These are phyloP conservation scores for Chaetodon auriga DNA, from an alignment of 2,113 vertebrate species.

Conservation along the genomic window DNA sequence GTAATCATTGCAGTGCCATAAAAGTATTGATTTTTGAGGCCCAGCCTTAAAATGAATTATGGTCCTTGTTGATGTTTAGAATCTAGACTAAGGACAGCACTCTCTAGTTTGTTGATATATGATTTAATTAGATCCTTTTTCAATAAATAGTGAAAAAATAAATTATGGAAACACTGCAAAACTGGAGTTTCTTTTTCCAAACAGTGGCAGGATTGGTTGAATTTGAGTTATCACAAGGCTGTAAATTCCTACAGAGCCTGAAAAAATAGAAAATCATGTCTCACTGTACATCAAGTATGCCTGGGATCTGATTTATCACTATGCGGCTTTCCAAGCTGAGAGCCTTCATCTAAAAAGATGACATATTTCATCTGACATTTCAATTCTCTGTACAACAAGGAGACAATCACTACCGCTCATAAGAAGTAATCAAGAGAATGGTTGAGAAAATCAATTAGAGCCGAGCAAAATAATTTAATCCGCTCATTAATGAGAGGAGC, in stretches of 20 bases:
- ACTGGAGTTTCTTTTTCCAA: background rate
- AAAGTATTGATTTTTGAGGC: background rate
- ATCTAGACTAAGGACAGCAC: background rate
- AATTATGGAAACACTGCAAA: background rate
- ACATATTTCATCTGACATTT: conserved; percentile 60
- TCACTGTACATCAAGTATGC: background rate
- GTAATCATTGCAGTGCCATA: background rate
- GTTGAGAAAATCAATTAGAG: conserved; percentile 76
- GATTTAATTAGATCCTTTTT: background rate
- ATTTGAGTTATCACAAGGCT: conserved; percentile 24
- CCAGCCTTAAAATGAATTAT: background rate
- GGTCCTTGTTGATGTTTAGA: background rate
- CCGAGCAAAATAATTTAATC: conserved; percentile 67
- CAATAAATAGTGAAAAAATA: background rate
- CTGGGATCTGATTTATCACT: conserved; percentile 38
- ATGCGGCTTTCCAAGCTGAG: conserved; percentile 1
- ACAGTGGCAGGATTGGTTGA: background rate
- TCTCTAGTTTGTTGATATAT: background rate
- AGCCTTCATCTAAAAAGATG: conserved; percentile 34
- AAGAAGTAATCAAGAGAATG: conserved; percentile 62
- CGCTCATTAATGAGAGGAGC: conserved; percentile 69
- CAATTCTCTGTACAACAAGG: conserved; percentile 24
- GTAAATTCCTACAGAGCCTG: background rate
- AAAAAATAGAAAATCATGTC: conserved; percentile 18
- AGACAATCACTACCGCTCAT: conserved; percentile 40